Evolutionary conservation across 2,797 vertebrate species (phyloP).

Genomic region (Pterois miles): DNA sequence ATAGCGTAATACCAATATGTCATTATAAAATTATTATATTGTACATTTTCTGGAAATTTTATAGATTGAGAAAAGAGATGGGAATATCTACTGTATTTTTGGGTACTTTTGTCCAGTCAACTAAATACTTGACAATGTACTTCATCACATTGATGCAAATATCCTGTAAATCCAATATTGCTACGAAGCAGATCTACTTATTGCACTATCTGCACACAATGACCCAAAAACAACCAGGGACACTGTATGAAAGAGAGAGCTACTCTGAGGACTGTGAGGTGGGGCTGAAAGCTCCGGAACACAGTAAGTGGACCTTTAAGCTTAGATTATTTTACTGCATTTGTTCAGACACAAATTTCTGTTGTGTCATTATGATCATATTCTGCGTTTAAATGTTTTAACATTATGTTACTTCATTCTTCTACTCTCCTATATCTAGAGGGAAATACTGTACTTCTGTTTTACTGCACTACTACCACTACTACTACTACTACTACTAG

Average conservation of each 20-base stretch:
- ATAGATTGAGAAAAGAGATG: neutral
- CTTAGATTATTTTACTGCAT: neutral
- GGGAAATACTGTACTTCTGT: too few relatives aligned
- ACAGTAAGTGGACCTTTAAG: neutral
- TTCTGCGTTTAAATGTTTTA: too few relatives aligned
- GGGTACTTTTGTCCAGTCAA: neutral
- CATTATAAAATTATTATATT: too few relatives aligned
- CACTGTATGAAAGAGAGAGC: neutral
- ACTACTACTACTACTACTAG: too few relatives aligned
- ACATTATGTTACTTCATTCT: too few relatives aligned
- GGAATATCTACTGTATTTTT: neutral
- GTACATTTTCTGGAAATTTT: neutral
- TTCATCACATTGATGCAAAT: conserved; percentile 1
- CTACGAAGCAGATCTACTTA: neutral
- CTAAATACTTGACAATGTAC: neutral
- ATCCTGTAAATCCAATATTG: neutral
- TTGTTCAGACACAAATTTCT: too few relatives aligned
- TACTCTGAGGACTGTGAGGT: neutral
- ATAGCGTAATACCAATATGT: neutral
- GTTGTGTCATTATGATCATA: too few relatives aligned
- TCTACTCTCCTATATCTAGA: too few relatives aligned
- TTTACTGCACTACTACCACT: too few relatives aligned
- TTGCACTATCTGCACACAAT: neutral
- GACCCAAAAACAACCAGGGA: neutral
- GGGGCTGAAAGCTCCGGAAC: neutral